phyloP scores from a whole-genome alignment of 2,888 invertebrate species.

The Torymus tubicola region DNA sequence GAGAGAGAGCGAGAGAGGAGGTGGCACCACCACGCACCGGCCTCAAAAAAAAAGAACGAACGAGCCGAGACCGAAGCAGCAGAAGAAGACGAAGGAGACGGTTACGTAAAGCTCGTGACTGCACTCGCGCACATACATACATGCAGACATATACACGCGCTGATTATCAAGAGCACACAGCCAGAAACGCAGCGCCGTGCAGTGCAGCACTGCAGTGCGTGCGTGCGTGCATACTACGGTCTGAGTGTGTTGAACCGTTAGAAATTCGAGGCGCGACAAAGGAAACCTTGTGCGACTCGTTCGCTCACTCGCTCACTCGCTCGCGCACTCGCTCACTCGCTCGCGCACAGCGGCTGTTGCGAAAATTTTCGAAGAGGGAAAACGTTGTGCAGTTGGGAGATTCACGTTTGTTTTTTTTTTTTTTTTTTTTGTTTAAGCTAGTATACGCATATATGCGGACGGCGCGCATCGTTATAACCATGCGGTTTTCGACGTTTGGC shows the following conservation, averaged over 20 bases:
- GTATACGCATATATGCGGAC: too few species aligned
- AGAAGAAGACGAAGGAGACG: background rate
- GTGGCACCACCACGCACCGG: too few species aligned
- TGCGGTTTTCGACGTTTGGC: too few species aligned
- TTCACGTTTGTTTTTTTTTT: background rate
- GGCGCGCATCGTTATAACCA: too few species aligned
- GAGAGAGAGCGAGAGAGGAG: too few species aligned
- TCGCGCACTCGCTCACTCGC: too few species aligned
- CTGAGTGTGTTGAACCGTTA: conserved; percentile 51
- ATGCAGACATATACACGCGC: background rate
- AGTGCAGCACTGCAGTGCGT: conserved; percentile 1
- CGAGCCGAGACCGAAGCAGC: too few species aligned
- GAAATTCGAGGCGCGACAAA: conserved; percentile 56
- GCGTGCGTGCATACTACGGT: background rate
- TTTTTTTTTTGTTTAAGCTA: background rate
- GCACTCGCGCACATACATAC: background rate
- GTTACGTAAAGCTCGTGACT: conserved; percentile 40
- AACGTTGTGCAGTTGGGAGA: background rate
- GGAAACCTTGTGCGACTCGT: conserved; percentile 47
- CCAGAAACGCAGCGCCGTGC: conserved; percentile 14
- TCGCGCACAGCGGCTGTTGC: conserved; percentile 33
- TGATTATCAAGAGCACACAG: conserved; percentile 40
- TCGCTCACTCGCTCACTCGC: background rate
- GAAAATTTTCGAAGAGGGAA: conserved; percentile 41
- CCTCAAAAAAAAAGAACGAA: background rate